Percentiles rank a stretch among this genome's conserved stretches.
Evolutionary conservation across 2,797 vertebrate species (phyloP).

Genomic region (Meda fulgida): DNA sequence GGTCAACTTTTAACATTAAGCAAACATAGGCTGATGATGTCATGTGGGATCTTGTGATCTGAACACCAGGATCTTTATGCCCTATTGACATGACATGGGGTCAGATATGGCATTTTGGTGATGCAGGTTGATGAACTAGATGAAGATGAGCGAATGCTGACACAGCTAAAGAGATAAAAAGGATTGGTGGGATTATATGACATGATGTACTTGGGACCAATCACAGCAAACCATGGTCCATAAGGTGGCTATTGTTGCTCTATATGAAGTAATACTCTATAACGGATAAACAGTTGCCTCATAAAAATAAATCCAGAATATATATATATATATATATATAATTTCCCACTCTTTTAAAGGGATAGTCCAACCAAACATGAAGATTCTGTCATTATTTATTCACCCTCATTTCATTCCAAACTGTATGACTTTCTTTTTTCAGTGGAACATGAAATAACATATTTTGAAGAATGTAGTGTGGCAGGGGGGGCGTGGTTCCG

Average conservation of each 20-base stretch:
- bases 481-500: too few species aligned
- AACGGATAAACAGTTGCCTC: background rate
- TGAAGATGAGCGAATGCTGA: slow-evolving; percentile 73
- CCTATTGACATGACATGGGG: too few species aligned
- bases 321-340: too few species aligned
- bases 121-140: slow-evolving; percentile 57
- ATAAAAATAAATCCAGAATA: background rate
- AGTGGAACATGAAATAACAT: background rate
- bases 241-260: slow-evolving; percentile 64
- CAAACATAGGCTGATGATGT: background rate
- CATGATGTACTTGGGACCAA: slow-evolving; percentile 63
- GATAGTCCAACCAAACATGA: background rate
- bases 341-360: background rate
- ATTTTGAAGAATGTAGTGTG: background rate
- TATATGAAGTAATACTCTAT: too few species aligned
- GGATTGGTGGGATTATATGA: slow-evolving; percentile 72
- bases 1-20: background rate
- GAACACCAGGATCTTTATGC: background rate
- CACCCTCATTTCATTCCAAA: background rate
- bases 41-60: background rate
- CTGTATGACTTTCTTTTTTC: background rate
- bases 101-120: background rate
- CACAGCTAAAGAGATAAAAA: slow-evolving; percentile 63
- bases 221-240: slow-evolving; percentile 54
- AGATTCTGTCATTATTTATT: background rate